Percentiles rank a stretch among this genome's conserved stretches.
Evolutionary conservation across 2,797 vertebrate genomes (phyloP).

Genomic region (Mus caroli): DNA sequence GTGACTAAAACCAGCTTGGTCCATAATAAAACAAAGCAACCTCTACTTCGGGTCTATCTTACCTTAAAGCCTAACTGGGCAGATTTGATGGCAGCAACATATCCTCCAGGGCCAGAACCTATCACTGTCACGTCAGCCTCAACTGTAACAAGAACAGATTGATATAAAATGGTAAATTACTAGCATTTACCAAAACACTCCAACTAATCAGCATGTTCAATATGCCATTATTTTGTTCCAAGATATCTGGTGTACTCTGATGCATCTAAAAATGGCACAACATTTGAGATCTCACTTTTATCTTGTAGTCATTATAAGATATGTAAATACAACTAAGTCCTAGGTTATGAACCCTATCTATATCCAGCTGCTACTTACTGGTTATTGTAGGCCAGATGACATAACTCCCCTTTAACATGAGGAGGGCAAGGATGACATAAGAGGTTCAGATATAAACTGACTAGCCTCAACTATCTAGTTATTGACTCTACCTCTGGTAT

Average conservation of each 20-base stretch:
- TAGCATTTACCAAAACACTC: not conserved
- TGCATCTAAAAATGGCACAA: conserved; percentile 31
- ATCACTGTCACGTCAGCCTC: conserved; percentile 98
- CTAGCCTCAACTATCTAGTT: conserved; percentile 16
- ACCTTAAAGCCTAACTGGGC: conserved; percentile 99
- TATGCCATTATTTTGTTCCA: conserved; percentile 38
- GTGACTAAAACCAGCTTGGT: not conserved
- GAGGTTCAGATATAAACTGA: conserved; percentile 36
- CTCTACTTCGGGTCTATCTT: conserved; percentile 56
- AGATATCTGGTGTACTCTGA: not conserved
- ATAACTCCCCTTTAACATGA: conserved; percentile 35
- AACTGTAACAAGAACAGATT: conserved; percentile 88
- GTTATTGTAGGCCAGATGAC: not conserved
- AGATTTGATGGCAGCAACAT: conserved; percentile 99
- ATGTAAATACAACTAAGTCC: conserved; percentile 38
- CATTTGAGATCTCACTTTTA: conserved; percentile 56
- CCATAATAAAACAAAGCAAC: conserved; percentile 41
- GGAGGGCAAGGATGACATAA: not conserved
- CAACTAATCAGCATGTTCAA: conserved; percentile 56
- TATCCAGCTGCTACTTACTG: not conserved
- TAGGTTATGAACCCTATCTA: not conserved
- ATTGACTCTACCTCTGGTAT: not conserved
- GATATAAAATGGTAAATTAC: conserved; percentile 54
- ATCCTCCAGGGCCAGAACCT: conserved; percentile 98
- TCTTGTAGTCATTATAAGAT: conserved; percentile 14